Evolutionary conservation across 1,140 invertebrate genomes (phyloP).

Genomic region (Monomorium pharaonis): DNA sequence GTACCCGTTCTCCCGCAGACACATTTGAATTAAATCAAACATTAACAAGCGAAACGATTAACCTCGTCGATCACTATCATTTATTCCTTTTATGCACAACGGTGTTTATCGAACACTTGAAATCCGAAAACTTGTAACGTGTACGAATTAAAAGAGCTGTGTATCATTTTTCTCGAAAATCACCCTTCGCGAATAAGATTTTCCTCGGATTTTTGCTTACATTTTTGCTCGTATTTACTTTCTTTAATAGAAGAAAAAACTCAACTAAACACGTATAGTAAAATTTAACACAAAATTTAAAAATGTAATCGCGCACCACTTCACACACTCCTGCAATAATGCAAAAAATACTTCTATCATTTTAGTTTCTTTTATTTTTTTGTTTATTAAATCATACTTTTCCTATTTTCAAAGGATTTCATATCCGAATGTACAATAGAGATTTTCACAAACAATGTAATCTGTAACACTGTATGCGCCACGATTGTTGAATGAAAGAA

Average conservation of each 20-base stretch:
- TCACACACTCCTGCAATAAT: not conserved
- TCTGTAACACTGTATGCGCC: not conserved
- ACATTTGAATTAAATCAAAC: not conserved
- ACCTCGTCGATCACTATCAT: not conserved
- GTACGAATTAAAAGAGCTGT: not conserved
- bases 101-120: not conserved
- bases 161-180: not conserved
- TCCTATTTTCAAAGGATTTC: not conserved
- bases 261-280: not conserved
- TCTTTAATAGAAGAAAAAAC: not conserved
- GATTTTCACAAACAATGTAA: not conserved
- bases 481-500: slow-evolving; percentile 1
- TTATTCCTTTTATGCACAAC: not conserved
- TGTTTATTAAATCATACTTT: slow-evolving; percentile 1
- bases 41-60: not conserved
- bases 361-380: not conserved
- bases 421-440: not conserved
- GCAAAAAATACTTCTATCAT: not conserved
- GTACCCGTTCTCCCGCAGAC: not conserved
- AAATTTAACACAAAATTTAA: not conserved
- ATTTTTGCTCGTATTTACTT: not conserved
- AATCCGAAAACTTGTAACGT: not conserved
- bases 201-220: not conserved
- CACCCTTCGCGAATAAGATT: not conserved
- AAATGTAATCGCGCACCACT: not conserved